phyloP scores from a whole-genome alignment of 2,113 vertebrate species.

The Thamnophis sirtalis region DNA sequence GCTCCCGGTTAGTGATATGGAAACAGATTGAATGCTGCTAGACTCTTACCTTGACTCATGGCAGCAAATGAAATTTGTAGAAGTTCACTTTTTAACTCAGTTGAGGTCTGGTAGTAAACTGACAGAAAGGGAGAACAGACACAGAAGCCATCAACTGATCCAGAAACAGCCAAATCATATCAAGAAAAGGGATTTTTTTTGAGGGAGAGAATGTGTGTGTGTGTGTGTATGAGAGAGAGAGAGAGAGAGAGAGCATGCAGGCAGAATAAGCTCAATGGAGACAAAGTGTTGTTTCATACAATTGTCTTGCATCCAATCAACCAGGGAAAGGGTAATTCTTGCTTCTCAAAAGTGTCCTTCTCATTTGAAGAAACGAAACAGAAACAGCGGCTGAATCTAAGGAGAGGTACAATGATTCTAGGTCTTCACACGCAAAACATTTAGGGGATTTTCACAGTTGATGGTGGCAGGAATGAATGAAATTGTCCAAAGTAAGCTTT shows the following conservation, averaged over 20 bases:
- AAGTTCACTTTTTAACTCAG: background rate
- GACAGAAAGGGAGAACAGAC: background rate
- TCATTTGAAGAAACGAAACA: constrained; percentile 8
- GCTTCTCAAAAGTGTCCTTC: constrained; percentile 13
- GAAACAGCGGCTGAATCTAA: constrained; percentile 16
- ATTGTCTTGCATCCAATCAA: background rate
- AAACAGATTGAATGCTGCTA: constrained; percentile 18
- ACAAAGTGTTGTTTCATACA: fast-evolving
- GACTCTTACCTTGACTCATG: constrained; percentile 39
- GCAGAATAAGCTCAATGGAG: background rate
- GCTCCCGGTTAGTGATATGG: constrained; percentile 22
- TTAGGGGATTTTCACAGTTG: constrained; percentile 31
- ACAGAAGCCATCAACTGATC: background rate
- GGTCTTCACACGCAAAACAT: background rate
- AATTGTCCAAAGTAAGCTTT: background rate
- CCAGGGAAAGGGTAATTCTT: background rate
- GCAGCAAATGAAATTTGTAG: constrained; percentile 24
- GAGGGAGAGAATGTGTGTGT: background rate
- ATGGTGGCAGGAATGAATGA: constrained; percentile 11
- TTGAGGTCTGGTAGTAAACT: background rate
- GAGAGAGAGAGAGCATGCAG: too few relatives aligned
- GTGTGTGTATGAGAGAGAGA: too few relatives aligned
- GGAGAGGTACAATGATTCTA: constrained; percentile 27
- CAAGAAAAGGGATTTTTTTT: background rate
- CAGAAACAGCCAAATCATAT: background rate